Conservation (phyloP, 1,140 invertebrate species). For the Thereuonema tuberculata region DNA sequence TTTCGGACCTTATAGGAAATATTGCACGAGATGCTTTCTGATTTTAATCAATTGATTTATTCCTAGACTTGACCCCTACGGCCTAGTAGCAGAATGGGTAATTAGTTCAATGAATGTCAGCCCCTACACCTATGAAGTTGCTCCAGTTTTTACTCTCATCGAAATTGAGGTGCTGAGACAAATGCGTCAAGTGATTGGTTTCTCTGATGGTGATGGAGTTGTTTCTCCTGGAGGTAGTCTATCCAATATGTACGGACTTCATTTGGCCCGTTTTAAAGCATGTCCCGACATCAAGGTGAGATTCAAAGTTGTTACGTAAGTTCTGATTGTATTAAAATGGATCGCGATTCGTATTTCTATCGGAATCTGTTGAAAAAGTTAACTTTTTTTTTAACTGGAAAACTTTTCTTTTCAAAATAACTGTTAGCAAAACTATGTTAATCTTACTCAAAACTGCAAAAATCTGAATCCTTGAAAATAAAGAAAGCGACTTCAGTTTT, state of each 20-base stretch:
- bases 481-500: too few species aligned
- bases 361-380: too few species aligned
- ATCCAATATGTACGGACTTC: constrained; percentile 88
- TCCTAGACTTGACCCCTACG: constrained; percentile 71
- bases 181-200: constrained; percentile 78
- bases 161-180: constrained; percentile 56
- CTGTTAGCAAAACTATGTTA: too few species aligned
- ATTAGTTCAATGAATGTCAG: constrained; percentile 73
- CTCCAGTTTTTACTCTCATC: constrained; percentile 74
- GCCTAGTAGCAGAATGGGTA: constrained; percentile 67
- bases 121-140: constrained; percentile 83
- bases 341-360: too few species aligned
- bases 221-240: constrained; percentile 92
- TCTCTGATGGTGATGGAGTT: constrained; percentile 66
- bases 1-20: too few species aligned
- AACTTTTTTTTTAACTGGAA: too few species aligned
- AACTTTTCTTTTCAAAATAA: too few species aligned
- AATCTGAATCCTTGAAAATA: too few species aligned
- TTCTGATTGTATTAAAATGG: too few species aligned
- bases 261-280: constrained; percentile 61
- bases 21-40: too few species aligned
- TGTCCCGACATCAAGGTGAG: constrained; percentile 67
- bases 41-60: constrained; percentile 6
- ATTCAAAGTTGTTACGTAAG: constrained; percentile 35
- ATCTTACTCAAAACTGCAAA: too few species aligned